Base-by-base conservation (phyloP, 2,113 vertebrate genomes). In the Orthochromis indermauri region DNA sequence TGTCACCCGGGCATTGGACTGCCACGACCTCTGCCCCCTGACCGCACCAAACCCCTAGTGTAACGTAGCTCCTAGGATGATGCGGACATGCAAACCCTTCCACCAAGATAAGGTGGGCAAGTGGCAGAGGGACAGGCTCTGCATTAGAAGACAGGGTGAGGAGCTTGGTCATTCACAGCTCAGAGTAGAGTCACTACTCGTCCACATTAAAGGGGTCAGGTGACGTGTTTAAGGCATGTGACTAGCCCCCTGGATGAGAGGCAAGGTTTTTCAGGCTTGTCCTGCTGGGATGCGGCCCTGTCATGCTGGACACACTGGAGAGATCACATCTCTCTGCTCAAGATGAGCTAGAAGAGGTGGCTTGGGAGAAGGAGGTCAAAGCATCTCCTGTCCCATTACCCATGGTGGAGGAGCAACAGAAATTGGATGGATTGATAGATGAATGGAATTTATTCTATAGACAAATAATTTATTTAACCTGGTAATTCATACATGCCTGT, bases 381-480 rank as follows among this genome's bases (percentile, higher is more conserved):
- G 40, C 40, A 17, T 17, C 21, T 73, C 13, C 13, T 2, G 5
- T 21, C 66, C 37, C 21, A 45, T 73, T 9, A 45, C 21, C 37
- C 8, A 73, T 24, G 4, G 13, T 45, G 14, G 68, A 45, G 40
- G 40, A 73, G 21, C 68, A 73, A 45, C 40, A 26, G 14, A 73
- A 73, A 45, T 45, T 17, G 68, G 5, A 73, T 5, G 4, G 33
- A 21, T 66, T 66, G 68, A 42, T 17, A 73, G 21, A 73, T 45
- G 21, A 45, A 68, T 40, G 12, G 7, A 45, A 49, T 28, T 76
- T 19, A 49, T 28, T 76, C 71, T 28, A 76, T 49, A 49, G 24
- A 28, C 3, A 76, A 76, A 28, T 28, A 0, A 37, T 66, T 66
- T 66, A 8, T 76, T 47, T 0, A 47, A 76, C 24, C 24, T 12